Percentiles rank a stretch among this genome's conserved stretches.
Evolutionary conservation across 2,113 vertebrate genomes (phyloP).

Genomic region (Naja naja): DNA sequence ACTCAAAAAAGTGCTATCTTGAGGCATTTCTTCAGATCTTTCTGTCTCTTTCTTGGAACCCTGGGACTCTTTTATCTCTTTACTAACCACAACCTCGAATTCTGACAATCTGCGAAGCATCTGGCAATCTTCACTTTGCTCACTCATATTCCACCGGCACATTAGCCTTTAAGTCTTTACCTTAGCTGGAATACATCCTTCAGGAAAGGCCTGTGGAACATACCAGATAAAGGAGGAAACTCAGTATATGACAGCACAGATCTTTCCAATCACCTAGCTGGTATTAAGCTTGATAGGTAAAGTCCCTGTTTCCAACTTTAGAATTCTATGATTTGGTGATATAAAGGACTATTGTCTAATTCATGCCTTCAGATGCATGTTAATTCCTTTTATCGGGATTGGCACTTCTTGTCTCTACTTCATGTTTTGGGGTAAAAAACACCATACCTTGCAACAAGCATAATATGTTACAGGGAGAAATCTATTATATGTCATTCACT

Average conservation of each 20-base stretch:
- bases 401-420: background rate
- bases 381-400: background rate
- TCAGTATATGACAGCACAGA: background rate
- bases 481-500: background rate
- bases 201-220: background rate
- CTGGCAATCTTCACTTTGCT: background rate
- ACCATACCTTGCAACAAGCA: background rate
- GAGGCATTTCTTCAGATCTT: background rate
- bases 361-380: background rate
- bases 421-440: background rate
- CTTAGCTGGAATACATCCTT: background rate
- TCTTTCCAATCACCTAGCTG: background rate
- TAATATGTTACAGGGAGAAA: background rate
- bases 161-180: background rate
- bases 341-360: background rate
- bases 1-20: background rate
- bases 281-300: background rate
- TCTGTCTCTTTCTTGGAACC: background rate
- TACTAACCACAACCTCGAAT: background rate
- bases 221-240: background rate
- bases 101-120: background rate
- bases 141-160: background rate
- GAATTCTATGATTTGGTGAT: background rate
- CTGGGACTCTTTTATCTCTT: background rate
- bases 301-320: background rate